Evolutionary conservation across 2,797 vertebrate species (phyloP), one percentile per base, ranked within the genome.

Genomic region (Enteromius thamalakanensis): DNA sequence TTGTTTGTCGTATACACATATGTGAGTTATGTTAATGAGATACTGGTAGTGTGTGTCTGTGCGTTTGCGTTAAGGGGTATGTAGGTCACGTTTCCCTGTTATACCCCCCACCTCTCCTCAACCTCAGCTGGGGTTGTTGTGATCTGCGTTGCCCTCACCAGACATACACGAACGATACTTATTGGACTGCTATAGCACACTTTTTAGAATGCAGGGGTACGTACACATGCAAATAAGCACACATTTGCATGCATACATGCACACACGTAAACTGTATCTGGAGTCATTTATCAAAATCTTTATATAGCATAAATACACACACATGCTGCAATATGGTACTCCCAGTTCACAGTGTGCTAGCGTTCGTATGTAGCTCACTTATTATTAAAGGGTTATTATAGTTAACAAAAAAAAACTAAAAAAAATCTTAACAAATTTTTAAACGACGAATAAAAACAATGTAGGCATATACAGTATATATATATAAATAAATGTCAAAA

Each of bases 11-110:
- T 40, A 79, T 51, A 62, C 37, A 62, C 68, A 67, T 82, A 78
- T 69, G 84, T 49, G 68, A 21, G 55, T 83, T 83, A 86, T 86
- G 87, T 64, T 90, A 87, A 87, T 87, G 70, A 87, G 85, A 76
- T 68, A 53, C 69, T 60, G 51, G 42, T 81, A 29, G 76, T 65
- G 76, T 75, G 84, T 81, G 75, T 64, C 19, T 42, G 60, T 34
- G 45, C 32, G 58, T 79, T 37, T 78, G n/a, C 0, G 23, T 47
- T 47, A 29, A 49, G 47, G 62, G 49, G 65, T 55, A 69, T 77
- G 81, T 76, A 77, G 81, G 81, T 83, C 81, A 83, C 21, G 74
- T 69, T 77, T 55, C 14, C 9, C 51, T 67, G 64, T 77, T 83
- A 17, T 60, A 58, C 64, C 64, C 72, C 67, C 80, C 69, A 72